Base-by-base conservation (phyloP, 2,797 vertebrate species). In the Danio choprae region DNA sequence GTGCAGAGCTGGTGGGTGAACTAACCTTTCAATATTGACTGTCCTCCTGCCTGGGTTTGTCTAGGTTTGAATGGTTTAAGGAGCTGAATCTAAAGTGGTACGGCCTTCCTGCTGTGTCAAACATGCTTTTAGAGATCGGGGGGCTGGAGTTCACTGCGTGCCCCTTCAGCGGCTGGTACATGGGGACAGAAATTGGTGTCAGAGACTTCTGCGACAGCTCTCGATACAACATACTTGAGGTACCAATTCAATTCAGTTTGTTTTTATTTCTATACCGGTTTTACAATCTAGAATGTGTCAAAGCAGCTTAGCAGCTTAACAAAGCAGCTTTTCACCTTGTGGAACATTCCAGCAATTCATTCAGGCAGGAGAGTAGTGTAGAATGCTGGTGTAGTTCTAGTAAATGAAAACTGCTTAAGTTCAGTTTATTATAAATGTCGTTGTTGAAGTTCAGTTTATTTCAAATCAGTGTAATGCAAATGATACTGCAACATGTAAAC, bases 131-230 rank as follows among this genome's bases (percentile, higher is more conserved):
- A 6, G 98, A 99, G 92, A 92, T 99, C 0, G 98, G 98, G 0
- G 98, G 98, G 64, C 84, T 99, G 88, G 96, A 99, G 90, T 99
- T 99, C 89, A 94, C 96, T 0, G 96, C 94, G 77, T 98, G 97
- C 69, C 98, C 98, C 83, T 99, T 99, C 93, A 99, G 96, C 0
- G 98, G 98, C 84, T 99, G 98, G 98, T 99, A 99, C 93, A 99
- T 99, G 98, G 98, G 98, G 87, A 99, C 98, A 0, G 98, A 99
- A 93, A 99, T 99, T 0, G 98, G 97, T 0, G 97, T 99, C 76
- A 95, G 98, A 0, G 97, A 99, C 90, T 99, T 98, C 88, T 99
- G 98, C 2, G 98, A 99, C 91, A 96, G 86, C 87, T 97, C 96
- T 0, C 96, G 98, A 84, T 99, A 98, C 93, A 98, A 98, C 91